Conservation (phyloP, 2,888 invertebrate genomes). For the Nephrotoma flavescens region DNA sequence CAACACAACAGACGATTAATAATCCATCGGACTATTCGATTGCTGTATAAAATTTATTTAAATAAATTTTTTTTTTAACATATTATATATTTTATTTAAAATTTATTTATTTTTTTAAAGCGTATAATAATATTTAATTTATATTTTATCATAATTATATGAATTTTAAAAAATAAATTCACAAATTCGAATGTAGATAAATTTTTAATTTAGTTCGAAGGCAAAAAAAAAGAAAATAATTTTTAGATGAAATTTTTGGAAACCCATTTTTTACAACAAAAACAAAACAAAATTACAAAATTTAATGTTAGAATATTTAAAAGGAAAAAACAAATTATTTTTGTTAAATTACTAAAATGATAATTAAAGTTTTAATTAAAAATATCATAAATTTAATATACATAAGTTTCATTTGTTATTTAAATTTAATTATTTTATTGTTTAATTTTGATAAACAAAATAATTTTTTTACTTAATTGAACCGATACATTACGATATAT, state of each 20-base stretch:
- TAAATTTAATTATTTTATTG: not conserved
- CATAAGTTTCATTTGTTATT: not conserved
- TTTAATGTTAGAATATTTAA: not conserved
- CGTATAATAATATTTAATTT: not conserved
- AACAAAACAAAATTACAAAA: not conserved
- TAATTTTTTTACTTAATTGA: not conserved
- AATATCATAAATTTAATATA: not conserved
- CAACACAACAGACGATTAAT: constrained; percentile 35
- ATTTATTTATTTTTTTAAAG: not conserved
- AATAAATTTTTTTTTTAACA: not conserved
- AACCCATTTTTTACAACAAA: not conserved
- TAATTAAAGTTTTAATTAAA: not conserved
- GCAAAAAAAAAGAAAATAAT: not conserved
- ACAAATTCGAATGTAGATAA: not conserved
- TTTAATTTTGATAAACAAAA: not conserved
- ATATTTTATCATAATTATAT: not conserved
- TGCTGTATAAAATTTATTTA: constrained; percentile 41
- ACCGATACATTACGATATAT: not conserved
- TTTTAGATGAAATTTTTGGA: not conserved
- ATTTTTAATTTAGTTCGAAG: not conserved
- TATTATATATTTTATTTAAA: not conserved
- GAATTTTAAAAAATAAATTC: not conserved
- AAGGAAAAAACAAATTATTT: not conserved
- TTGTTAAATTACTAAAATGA: not conserved
- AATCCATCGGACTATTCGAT: constrained; percentile 60